Evolutionary conservation across 2,888 invertebrate species (phyloP).

Genomic region (Agrypnus murinus): DNA sequence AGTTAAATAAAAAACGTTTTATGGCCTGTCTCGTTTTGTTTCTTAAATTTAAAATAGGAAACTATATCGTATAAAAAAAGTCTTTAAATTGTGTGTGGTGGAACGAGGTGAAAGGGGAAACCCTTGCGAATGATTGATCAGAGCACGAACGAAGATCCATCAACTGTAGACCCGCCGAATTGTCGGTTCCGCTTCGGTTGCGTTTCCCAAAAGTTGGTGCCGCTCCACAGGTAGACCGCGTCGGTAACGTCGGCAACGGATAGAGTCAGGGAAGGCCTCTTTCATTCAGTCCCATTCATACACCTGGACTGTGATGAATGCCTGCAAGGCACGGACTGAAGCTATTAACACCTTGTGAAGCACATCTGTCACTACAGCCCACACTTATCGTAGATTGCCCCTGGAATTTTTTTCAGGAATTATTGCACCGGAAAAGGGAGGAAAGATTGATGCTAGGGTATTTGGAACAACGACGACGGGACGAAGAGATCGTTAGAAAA

Average conservation of each 20-base stretch:
- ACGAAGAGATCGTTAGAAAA: constrained; percentile 25
- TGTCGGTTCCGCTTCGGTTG: constrained; percentile 20
- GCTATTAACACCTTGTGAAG: constrained; percentile 29
- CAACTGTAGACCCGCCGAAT: constrained; percentile 18
- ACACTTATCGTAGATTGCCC: constrained; percentile 18
- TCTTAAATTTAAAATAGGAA: too few species aligned
- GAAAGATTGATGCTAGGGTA: constrained; percentile 12
- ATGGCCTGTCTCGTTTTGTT: constrained; percentile 18
- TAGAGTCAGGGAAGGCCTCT: constrained; percentile 1
- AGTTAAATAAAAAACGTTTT: neutral
- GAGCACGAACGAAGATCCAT: constrained; percentile 20
- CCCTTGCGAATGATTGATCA: constrained; percentile 19
- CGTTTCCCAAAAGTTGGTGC: constrained; percentile 4
- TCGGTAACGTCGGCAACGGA: too few species aligned
- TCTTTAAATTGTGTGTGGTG: neutral
- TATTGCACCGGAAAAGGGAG: constrained; percentile 22
- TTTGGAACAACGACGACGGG: constrained; percentile 19
- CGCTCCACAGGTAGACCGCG: constrained; percentile 19
- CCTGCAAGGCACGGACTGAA: constrained; percentile 12
- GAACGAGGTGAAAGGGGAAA: neutral
- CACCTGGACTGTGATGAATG: constrained; percentile 26
- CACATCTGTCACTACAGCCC: constrained; percentile 24
- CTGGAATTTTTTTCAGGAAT: constrained; percentile 22
- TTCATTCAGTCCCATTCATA: constrained; percentile 19
- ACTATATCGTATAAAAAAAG: neutral